Percentiles rank a stretch among this genome's conserved stretches.
Evolutionary conservation across 2,113 vertebrate species (phyloP).

Genomic region (Phalacrocorax carbo): DNA sequence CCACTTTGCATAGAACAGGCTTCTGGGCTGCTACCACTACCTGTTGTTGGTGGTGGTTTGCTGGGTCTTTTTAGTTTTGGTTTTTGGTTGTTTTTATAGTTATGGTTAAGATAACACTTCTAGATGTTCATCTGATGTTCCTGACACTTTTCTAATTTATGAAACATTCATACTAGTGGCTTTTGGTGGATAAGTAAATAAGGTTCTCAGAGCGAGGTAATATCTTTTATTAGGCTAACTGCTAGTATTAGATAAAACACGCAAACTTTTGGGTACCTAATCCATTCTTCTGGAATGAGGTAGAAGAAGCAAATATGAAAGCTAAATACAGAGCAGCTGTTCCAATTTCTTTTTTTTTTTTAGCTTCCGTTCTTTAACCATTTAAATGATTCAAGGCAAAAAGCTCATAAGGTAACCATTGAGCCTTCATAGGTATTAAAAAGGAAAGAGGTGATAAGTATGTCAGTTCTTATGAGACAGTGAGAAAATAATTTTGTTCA

Average conservation of each 20-base stretch:
- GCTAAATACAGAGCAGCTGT: background rate
- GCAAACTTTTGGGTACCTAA: background rate
- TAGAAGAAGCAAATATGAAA: background rate
- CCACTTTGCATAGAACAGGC: background rate
- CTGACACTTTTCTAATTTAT: background rate
- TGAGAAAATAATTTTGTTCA: background rate
- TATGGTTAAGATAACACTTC: background rate
- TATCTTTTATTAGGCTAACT: background rate
- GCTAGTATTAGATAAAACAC: background rate
- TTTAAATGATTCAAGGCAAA: background rate
- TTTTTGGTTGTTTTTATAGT: background rate
- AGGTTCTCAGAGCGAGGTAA: background rate
- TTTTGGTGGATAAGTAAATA: background rate
- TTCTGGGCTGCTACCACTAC: background rate
- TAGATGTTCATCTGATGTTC: background rate
- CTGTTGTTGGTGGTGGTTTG: background rate
- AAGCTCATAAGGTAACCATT: background rate
- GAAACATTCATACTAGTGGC: background rate
- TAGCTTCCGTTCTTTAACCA: background rate
- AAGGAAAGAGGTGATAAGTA: background rate
- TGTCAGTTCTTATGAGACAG: background rate
- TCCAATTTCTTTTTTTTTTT: background rate
- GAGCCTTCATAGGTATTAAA: background rate
- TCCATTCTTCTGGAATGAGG: background rate
- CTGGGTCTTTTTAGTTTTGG: background rate